Base-by-base conservation (phyloP, 1,140 invertebrate genomes). In the Drusus annulatus region DNA sequence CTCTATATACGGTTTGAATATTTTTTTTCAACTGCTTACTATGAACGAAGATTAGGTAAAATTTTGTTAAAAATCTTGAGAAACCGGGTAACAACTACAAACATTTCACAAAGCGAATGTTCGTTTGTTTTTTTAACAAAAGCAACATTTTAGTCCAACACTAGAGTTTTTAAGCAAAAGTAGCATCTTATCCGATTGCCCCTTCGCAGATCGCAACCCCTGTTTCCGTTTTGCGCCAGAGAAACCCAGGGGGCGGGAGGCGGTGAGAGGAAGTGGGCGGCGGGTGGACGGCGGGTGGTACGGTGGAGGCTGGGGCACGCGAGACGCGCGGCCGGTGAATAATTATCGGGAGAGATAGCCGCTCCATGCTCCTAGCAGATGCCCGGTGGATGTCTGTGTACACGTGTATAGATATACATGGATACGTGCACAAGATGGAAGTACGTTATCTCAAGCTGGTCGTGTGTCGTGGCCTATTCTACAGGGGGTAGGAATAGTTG, bases 291-390 rank as follows among this genome's bases (percentile, higher is more conserved):
- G 10, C 5, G 10, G 36, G 10, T 8, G 10, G 19, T 2, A 1
- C 1, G 21, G 4, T 52, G 51, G 51, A 23, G 21, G 71, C 17
- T 1, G 36, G 51, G 71, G 52, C 8, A 28, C 71, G 71, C 80
- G 76, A 74, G 73, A 81, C 58, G 68, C 71, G 76, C 80, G 80
- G 69, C 80, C 62, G 80, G 68, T 81, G 80, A 81, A 81, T 81
- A 81, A 81, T 81, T 81, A 81, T 81, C 80, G 80, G 80, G 54
- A 65, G 80, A 65, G 62, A 52, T 52, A 52, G 65, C 62, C 50
- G 21, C 51, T 65, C 62, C 62, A 31, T 60, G 71, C 28, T 62
- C 45, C 69, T 73, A 28, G 60, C 62, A 77, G 56, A 65, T 63
- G 78, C 69, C 17, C 25, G 60, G 25, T 2, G 17, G 6, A 54